A percentile compares a stretch with the other conserved stretches of the same genome.
Conservation (phyloP, 2,113 vertebrate genomes). For the Procavia capensis region DNA sequence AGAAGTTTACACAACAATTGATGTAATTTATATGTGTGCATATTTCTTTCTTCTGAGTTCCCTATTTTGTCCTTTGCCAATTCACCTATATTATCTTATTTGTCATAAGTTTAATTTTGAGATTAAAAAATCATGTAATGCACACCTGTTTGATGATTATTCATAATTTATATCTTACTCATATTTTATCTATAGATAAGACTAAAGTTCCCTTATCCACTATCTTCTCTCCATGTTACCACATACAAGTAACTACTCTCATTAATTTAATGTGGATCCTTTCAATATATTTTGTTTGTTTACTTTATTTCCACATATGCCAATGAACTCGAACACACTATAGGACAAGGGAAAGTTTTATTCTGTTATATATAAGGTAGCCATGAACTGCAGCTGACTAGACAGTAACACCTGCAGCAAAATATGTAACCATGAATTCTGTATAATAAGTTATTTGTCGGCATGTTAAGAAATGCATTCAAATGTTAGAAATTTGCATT, state of each 20-base stretch:
- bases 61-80: neutral
- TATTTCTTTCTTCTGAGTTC: neutral
- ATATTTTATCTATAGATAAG: neutral
- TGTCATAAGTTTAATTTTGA: neutral
- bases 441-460: neutral
- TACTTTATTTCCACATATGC: neutral
- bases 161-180: neutral
- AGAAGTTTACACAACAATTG: neutral
- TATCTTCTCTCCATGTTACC: neutral
- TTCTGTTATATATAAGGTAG: too few relatives aligned
- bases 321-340: too few relatives aligned
- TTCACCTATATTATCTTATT: neutral
- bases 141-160: neutral
- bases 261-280: neutral
- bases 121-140: neutral
- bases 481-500: neutral
- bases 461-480: neutral
- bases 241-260: neutral
- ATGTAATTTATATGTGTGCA: neutral
- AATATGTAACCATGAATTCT: neutral
- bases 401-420: too few relatives aligned
- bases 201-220: neutral
- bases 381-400: too few relatives aligned
- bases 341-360: too few relatives aligned
- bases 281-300: neutral